Evolutionary conservation across 2,888 invertebrate genomes (phyloP), one percentile per base, ranked within the genome.

Genomic region (Limnephilus lunatus): DNA sequence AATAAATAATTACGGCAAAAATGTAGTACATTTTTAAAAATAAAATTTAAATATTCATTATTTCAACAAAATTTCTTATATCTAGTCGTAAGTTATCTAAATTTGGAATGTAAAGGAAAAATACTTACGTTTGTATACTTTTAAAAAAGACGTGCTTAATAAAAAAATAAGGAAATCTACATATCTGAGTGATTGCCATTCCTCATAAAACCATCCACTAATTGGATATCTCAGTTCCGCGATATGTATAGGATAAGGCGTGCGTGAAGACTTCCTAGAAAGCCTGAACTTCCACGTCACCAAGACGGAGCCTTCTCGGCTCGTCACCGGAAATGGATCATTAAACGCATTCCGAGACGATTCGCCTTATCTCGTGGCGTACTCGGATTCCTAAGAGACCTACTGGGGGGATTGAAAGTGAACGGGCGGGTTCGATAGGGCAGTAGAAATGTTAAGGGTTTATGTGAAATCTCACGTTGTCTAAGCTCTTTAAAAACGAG

Each of bases 281-380:
- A 68, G 19, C 68, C 19, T 68, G 25, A 68, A 68, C 68, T 25
- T 25, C 68, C 25, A 19, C 68, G 68, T 48, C 48, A 48, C 15
- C 2, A 48, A 68, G 25, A 68, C 25, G 19, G 25, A 19, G 68
- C 25, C 68, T 68, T 25, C 68, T 68, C 25, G 68, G 25, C 25
- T 32, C 83, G 15, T 85, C 85, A 25, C 44, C 9, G 44, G 19
- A 83, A 44, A 25, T n/a, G 85, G 85, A 85, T 44, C 85, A 85
- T 85, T 85, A 30, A 44, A 85, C 39, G 30, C 35, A 85, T 68
- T 68, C 68, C 68, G 68, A 68, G 68, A 68, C 68, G 15, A 25
- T 68, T 68, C 68, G 19, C 7, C 15, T 19, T 68, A 68, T 68
- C 25, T 68, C 68, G 25, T 9, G 3, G 53, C 53, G 19, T 53